These are phyloP conservation scores for Salarias fasciatus DNA, from an alignment of 2,797 vertebrate genomes.

Conservation along the genomic window DNA sequence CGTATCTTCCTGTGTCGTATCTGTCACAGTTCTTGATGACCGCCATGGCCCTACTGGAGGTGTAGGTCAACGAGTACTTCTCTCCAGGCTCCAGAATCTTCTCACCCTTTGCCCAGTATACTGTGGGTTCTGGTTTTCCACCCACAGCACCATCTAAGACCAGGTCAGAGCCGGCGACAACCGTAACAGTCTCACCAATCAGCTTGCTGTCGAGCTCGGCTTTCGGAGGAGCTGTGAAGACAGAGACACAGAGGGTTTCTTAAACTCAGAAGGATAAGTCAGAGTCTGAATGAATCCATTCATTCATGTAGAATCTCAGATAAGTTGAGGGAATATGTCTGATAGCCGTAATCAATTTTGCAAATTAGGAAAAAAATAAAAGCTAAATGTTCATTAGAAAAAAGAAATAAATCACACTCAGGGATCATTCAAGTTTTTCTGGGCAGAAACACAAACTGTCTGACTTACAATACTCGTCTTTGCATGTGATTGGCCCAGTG, in stretches of 20 bases:
- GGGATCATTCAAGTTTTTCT: too few species aligned
- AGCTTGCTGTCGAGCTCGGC: constrained; percentile 94
- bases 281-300: too few species aligned
- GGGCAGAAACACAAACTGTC: too few species aligned
- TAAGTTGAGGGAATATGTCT: too few species aligned
- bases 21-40: constrained; percentile 97
- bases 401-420: too few species aligned
- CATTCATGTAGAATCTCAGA: too few species aligned
- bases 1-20: constrained; percentile 93
- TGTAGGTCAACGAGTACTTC: constrained; percentile 97
- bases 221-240: constrained; percentile 90
- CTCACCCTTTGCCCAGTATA: constrained; percentile 97
- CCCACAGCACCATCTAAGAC: constrained; percentile 95
- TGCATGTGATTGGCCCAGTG: constrained; percentile 93
- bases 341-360: too few species aligned
- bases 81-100: constrained; percentile 93
- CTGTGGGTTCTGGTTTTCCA: constrained; percentile 98
- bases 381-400: too few species aligned
- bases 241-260: neutral
- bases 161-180: constrained; percentile 93
- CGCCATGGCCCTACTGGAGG: constrained; percentile 92
- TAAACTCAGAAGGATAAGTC: too few species aligned
- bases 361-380: too few species aligned
- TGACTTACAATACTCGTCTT: constrained; percentile 93
- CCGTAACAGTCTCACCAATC: constrained; percentile 88